phyloP scores from a whole-genome alignment of 2,797 vertebrate genomes.

The Rhynchotus rufescens region DNA sequence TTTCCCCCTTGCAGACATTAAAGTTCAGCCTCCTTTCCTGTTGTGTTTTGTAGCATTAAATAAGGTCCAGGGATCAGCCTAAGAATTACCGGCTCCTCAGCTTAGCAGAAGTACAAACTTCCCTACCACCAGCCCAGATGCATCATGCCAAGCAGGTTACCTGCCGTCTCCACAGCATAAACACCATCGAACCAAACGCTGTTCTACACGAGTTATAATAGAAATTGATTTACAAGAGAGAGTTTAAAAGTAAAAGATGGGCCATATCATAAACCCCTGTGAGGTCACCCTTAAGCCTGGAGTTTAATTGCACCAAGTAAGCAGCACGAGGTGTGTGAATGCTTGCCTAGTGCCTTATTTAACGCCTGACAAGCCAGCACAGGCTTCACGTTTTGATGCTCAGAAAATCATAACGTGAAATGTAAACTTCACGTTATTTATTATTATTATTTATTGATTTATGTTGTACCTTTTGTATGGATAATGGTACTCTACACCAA shows the following conservation, averaged over 20 bases:
- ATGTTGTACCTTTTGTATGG: not conserved
- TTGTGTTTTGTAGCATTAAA: conserved; percentile 76
- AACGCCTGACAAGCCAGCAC: conserved; percentile 12
- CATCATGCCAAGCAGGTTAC: not conserved
- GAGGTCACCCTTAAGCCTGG: not conserved
- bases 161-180: not conserved
- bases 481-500: not conserved
- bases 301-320: conserved; percentile 37
- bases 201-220: conserved; percentile 41
- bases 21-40: conserved; percentile 80
- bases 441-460: conserved; percentile 52
- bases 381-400: conserved; percentile 4
- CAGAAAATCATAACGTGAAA: conserved; percentile 14
- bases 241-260: conserved; percentile 53
- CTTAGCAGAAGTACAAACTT: conserved; percentile 69
- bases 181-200: conserved; percentile 27
- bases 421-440: conserved; percentile 26
- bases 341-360: conserved; percentile 17
- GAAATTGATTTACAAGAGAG: conserved; percentile 48
- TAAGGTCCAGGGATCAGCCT: conserved; percentile 78
- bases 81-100: conserved; percentile 73
- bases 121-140: conserved; percentile 59
- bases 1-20: conserved; percentile 78
- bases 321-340: not conserved
- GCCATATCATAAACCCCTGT: not conserved